Percentiles rank a stretch among this genome's conserved stretches.
These are phyloP conservation scores for Sander lucioperca DNA, from an alignment of 2,113 vertebrate genomes.

Conservation along the genomic window DNA sequence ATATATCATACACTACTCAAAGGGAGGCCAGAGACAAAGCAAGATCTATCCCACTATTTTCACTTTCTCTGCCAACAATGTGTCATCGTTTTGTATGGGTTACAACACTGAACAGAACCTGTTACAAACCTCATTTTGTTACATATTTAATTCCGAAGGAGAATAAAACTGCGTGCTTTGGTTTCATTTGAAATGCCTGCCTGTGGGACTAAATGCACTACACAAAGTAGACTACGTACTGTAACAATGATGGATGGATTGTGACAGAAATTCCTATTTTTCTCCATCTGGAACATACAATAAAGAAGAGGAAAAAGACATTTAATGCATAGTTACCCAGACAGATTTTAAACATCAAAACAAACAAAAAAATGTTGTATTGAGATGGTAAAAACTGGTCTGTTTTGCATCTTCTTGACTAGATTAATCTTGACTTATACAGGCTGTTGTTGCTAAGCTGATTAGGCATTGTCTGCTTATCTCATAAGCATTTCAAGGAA, in stretches of 20 bases:
- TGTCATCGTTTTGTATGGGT: constrained; percentile 37
- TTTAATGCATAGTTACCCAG: not conserved
- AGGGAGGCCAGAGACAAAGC: constrained; percentile 44
- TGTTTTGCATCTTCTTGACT: constrained; percentile 23
- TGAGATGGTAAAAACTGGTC: constrained; percentile 23
- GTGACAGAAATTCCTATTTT: constrained; percentile 7
- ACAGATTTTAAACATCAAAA: constrained; percentile 13
- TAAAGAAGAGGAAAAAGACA: not conserved
- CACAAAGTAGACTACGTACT: not conserved
- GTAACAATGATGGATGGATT: constrained; percentile 2
- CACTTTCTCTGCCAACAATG: constrained; percentile 35
- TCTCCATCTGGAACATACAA: constrained; percentile 1
- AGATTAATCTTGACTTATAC: constrained; percentile 29
- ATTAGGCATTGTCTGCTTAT: constrained; percentile 42
- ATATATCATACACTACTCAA: constrained; percentile 49
- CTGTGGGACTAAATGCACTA: constrained; percentile 21
- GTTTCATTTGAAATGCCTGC: constrained; percentile 12
- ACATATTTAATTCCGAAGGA: not conserved
- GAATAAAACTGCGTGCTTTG: not conserved
- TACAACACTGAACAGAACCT: constrained; percentile 12
- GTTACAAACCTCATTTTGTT: constrained; percentile 20
- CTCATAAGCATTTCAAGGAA: constrained; percentile 16
- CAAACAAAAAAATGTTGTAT: not conserved
- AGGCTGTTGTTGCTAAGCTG: constrained; percentile 32
- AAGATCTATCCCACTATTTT: constrained; percentile 53